These are phyloP conservation scores for Zele albiditarsus DNA, from an alignment of 2,888 invertebrate genomes.

Conservation along the genomic window DNA sequence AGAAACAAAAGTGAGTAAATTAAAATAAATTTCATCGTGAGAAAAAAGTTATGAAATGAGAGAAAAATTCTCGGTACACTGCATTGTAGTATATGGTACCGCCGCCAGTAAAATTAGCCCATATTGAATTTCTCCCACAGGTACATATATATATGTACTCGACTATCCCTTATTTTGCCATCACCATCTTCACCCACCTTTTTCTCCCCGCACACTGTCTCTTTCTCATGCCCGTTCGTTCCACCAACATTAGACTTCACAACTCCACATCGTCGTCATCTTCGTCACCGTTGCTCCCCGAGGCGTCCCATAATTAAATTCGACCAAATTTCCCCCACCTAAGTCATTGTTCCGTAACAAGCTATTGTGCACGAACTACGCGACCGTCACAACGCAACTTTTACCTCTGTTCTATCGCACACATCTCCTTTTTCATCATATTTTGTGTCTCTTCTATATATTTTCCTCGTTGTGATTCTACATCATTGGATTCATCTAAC, in stretches of 20 bases:
- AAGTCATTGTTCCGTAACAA: constrained; percentile 71
- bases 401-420: constrained; percentile 54
- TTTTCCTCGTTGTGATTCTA: constrained; percentile 1
- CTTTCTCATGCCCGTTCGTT: constrained; percentile 28
- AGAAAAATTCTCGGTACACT: constrained; percentile 44
- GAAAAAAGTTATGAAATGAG: constrained; percentile 39
- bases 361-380: constrained; percentile 69
- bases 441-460: constrained; percentile 15
- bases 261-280: constrained; percentile 53
- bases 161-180: constrained; percentile 36
- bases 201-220: constrained; percentile 8
- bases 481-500: not conserved
- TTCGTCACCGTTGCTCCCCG: constrained; percentile 59
- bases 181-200: constrained; percentile 13
- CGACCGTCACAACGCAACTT: constrained; percentile 63
- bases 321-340: constrained; percentile 70
- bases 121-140: constrained; percentile 71
- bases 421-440: constrained; percentile 35
- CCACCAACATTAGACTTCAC: constrained; percentile 56
- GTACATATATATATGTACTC: constrained; percentile 49
- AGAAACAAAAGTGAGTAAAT: constrained; percentile 29
- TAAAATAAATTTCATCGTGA: constrained; percentile 48
- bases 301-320: constrained; percentile 73
- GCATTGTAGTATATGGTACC: constrained; percentile 56
- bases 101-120: constrained; percentile 70